Conservation (phyloP, 1,140 invertebrate genomes). For the Oppia nitens region DNA sequence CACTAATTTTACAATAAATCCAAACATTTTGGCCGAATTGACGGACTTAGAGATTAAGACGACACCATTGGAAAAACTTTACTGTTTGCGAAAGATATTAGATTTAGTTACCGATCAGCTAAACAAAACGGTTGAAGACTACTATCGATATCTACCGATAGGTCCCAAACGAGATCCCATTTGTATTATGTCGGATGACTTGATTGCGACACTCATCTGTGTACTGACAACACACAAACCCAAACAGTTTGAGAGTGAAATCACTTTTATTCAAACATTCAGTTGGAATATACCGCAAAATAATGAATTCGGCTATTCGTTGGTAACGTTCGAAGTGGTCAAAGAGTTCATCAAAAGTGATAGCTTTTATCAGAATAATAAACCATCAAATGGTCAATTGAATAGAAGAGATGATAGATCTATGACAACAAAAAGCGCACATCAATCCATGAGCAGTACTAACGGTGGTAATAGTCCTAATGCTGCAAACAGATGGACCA, state of each 20-base stretch:
- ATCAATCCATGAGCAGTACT: not conserved
- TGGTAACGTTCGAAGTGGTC: slow-evolving; percentile 13
- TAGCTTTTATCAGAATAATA: not conserved
- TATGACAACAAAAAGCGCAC: not conserved
- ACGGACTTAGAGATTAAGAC: not conserved
- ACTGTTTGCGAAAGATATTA: slow-evolving; percentile 5
- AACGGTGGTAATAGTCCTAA: not conserved
- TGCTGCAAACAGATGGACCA: too few species aligned
- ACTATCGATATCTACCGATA: slow-evolving; percentile 1
- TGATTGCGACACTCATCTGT: slow-evolving; percentile 7
- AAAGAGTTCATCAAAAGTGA: slow-evolving; percentile 12
- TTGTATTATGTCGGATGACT: slow-evolving; percentile 12
- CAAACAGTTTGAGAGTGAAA: not conserved
- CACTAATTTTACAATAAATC: slow-evolving; percentile 1
- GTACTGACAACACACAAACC: not conserved
- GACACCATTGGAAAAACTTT: slow-evolving; percentile 11
- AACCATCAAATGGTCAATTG: too few species aligned
- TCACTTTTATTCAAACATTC: slow-evolving; percentile 10
- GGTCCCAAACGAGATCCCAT: not conserved
- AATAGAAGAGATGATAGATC: too few species aligned
- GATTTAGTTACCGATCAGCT: slow-evolving; percentile 6
- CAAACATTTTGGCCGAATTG: not conserved
- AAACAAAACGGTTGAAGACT: not conserved
- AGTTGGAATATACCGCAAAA: slow-evolving; percentile 11
- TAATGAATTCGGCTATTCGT: slow-evolving; percentile 9